phyloP scores from a whole-genome alignment of 64 coral and sea anemone genomes.

The Astreopora myriophthalma region DNA sequence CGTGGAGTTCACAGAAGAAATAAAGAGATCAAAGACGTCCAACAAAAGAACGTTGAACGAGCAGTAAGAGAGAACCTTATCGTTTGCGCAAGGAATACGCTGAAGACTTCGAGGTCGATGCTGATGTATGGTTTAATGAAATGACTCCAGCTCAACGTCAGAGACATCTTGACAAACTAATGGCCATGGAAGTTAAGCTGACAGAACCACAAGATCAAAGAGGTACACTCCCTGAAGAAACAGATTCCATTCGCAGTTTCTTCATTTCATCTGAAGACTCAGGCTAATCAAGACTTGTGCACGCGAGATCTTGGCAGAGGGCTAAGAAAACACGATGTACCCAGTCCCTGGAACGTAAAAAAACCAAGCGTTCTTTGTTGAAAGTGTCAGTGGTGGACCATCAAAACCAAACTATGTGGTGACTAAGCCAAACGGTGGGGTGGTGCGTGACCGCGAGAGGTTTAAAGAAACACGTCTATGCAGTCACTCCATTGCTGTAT shows the following conservation, averaged over 20 bases:
- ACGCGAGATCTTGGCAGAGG: background rate
- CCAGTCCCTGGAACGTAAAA: background rate
- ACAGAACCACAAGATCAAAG: background rate
- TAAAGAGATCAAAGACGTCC: background rate
- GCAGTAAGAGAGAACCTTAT: background rate
- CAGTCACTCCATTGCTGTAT: background rate
- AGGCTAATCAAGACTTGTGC: background rate
- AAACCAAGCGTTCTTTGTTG: background rate
- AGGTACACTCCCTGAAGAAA: background rate
- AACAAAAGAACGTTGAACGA: background rate
- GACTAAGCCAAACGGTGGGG: background rate
- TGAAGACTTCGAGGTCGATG: background rate
- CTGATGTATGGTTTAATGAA: background rate
- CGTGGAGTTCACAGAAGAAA: background rate
- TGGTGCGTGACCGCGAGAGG: background rate
- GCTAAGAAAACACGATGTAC: background rate
- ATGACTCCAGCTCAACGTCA: background rate
- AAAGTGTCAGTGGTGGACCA: background rate
- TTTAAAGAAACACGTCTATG: background rate
- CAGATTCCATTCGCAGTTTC: background rate
- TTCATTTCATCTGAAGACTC: background rate
- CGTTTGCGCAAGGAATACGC: background rate
- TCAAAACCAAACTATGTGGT: background rate
- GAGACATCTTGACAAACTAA: background rate
- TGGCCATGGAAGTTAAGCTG: background rate